Evolutionary conservation across 2,888 invertebrate genomes (phyloP).

Genomic region (Pheosia gnoma): DNA sequence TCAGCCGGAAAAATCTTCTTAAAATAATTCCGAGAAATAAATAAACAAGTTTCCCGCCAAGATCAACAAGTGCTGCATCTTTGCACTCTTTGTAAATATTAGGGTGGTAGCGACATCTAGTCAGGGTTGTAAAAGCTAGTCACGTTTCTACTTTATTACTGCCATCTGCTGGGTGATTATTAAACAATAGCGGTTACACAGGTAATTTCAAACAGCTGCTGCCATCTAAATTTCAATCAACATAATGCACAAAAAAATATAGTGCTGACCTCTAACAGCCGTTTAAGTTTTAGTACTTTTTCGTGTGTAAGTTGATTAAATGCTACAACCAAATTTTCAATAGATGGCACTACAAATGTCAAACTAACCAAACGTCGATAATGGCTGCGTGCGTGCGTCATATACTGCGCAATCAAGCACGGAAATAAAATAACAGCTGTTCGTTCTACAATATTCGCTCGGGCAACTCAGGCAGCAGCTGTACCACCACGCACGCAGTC

Average conservation of each 20-base stretch:
- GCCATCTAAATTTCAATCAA: not conserved
- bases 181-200: too few species aligned
- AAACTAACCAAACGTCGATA: slow-evolving; percentile 56
- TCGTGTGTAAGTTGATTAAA: not conserved
- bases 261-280: not conserved
- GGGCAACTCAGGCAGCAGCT: slow-evolving; percentile 79
- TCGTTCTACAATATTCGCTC: slow-evolving; percentile 81
- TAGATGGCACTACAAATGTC: slow-evolving; percentile 14
- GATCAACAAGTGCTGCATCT: too few species aligned
- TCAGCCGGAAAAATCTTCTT: too few species aligned
- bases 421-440: slow-evolving; percentile 83
- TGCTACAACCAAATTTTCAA: not conserved
- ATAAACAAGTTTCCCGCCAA: too few species aligned
- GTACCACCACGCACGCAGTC: slow-evolving; percentile 73
- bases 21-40: too few species aligned
- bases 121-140: not conserved
- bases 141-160: not conserved
- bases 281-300: too few species aligned
- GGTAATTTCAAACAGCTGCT: too few species aligned
- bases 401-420: slow-evolving; percentile 78
- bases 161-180: too few species aligned
- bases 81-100: not conserved
- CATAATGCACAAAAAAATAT: not conserved
- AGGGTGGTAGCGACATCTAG: not conserved
- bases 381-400: slow-evolving; percentile 69